A percentile compares a stretch with the other conserved stretches of the same genome.
phyloP scores from a whole-genome alignment of 2,888 invertebrate species.

The Gymnoscelis rufifasciata region DNA sequence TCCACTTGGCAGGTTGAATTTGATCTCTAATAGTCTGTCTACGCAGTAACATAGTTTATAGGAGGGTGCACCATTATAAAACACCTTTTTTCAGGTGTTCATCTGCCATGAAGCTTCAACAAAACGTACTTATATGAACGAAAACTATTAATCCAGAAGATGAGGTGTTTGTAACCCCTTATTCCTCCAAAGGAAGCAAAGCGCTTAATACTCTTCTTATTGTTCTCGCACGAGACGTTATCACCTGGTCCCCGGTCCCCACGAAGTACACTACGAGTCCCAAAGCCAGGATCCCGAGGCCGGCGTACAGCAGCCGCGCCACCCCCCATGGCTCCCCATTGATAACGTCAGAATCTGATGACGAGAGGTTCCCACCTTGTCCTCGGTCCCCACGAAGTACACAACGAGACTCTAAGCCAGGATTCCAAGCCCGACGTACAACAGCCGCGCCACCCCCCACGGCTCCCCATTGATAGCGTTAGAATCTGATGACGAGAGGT shows the following conservation, averaged over 20 bases:
- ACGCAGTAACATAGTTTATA: too few relatives aligned
- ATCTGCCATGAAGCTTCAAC: too few relatives aligned
- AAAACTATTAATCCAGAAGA: too few relatives aligned
- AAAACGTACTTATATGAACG: too few relatives aligned
- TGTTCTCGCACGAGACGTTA: too few relatives aligned
- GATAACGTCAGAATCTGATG: slow-evolving; percentile 81
- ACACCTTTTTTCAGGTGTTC: too few relatives aligned
- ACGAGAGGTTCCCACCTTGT: slow-evolving; percentile 90
- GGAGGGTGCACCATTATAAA: too few relatives aligned
- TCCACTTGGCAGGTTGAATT: too few relatives aligned
- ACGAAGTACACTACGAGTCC: slow-evolving; percentile 94
- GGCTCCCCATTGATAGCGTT: slow-evolving; percentile 83
- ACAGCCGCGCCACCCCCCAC: slow-evolving; percentile 89
- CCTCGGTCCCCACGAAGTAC: slow-evolving; percentile 93
- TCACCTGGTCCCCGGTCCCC: slow-evolving; percentile 92
- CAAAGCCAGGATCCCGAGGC: slow-evolving; percentile 88
- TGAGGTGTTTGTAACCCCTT: too few relatives aligned
- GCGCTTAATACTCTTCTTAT: too few relatives aligned
- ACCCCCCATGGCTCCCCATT: slow-evolving; percentile 88
- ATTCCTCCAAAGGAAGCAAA: too few relatives aligned
- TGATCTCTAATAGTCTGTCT: too few relatives aligned
- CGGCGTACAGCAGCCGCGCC: slow-evolving; percentile 90
- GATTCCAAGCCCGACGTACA: slow-evolving; percentile 91
- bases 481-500: slow-evolving; percentile 83
- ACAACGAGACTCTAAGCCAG: slow-evolving; percentile 91